Percentiles rank a stretch among this genome's conserved stretches.
Conservation (phyloP, 2,113 vertebrate genomes). For the Crotophaga sulcirostris region DNA sequence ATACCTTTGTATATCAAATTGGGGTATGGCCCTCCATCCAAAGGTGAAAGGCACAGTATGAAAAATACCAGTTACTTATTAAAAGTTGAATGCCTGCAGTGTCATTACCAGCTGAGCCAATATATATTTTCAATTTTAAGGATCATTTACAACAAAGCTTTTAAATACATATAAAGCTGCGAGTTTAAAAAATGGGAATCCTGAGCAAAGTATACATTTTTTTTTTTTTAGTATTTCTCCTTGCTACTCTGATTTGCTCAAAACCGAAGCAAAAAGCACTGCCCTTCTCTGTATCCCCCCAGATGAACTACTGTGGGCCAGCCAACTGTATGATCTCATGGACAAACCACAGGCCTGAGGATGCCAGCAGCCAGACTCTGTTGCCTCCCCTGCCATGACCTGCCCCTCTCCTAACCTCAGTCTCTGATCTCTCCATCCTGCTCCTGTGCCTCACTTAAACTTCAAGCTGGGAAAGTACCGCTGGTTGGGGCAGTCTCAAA, state of each 20-base stretch:
- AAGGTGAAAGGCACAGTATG: not conserved
- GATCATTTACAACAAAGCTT: not conserved
- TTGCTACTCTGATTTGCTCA: not conserved
- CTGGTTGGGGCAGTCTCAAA: not conserved
- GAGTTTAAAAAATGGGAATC: not conserved
- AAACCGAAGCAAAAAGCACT: not conserved
- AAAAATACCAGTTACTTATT: not conserved
- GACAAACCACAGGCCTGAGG: not conserved
- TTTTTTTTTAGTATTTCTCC: not conserved
- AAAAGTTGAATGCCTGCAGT: not conserved
- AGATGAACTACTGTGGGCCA: not conserved
- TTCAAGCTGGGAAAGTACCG: not conserved
- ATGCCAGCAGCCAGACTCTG: not conserved
- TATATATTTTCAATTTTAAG: not conserved
- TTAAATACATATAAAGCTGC: not conserved
- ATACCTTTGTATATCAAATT: not conserved
- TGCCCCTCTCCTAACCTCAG: not conserved
- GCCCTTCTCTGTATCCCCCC: not conserved
- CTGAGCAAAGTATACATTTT: not conserved
- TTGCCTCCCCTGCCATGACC: not conserved
- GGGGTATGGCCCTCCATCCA: not conserved
- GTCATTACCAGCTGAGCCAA: not conserved
- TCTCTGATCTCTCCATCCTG: not conserved
- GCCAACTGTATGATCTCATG: not conserved
- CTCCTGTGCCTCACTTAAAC: not conserved